Base-by-base conservation (phyloP, 2,888 invertebrate genomes). In the Meta bourneti region DNA sequence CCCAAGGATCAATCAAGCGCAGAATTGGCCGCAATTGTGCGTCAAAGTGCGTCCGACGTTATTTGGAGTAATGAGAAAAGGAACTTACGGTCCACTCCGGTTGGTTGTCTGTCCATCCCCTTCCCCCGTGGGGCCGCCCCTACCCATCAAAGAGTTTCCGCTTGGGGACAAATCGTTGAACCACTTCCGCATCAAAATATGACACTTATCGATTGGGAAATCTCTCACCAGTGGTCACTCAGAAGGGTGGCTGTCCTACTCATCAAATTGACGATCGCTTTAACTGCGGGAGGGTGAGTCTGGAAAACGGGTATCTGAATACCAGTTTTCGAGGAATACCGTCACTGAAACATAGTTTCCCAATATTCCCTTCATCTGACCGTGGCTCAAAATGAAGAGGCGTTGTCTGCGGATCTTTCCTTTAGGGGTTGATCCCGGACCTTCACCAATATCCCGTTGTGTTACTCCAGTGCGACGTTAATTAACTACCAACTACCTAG, bases 21-120 rank as follows among this genome's bases (percentile, higher is more conserved):
- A 71, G 81, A 91, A 91, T 91, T 91, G 90, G 20, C 86, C 86
- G 90, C 86, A 90, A 90, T 90, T 90, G 85, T 85, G 85, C 90
- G 90, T 90, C 90, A 90, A 90, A 90, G 85, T 90, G 90, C 85
- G 85, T 90, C 85, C 75, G 77, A 9, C 74, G 81, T 91, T 86
- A 91, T 91, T 86, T 91, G 77, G 81, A 91, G 86, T 91, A 91
- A 91, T 91, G 90, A 91, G 90, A 91, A 91, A 82, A 91, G 90
- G 90, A 91, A 91, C 90, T 80, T 71, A 69, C 69, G 90, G 90
- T 72, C 49, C 51, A 70, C 77, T 70, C 79, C 61, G 75, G 11
- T 52, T 54, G 71, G 78, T 19, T 34, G 34, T 34, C 34, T 34
- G 34, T 34, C 34, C 34, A 7, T 34, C 83, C 82, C 77, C 75